Percentiles rank a stretch among this genome's conserved stretches.
Evolutionary conservation across 2,113 vertebrate species (phyloP).

Genomic region (Trochalopteron elliotii): DNA sequence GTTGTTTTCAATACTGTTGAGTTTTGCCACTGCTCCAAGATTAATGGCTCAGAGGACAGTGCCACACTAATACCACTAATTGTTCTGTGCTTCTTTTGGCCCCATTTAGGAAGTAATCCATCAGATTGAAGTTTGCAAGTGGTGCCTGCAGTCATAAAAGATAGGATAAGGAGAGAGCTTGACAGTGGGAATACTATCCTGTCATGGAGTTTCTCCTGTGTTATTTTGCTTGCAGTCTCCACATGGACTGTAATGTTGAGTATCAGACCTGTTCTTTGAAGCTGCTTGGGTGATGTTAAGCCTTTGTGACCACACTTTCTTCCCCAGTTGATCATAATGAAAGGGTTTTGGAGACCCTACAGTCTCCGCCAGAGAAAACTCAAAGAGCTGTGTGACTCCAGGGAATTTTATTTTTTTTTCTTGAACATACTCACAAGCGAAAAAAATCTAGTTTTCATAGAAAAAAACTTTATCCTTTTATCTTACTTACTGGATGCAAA

Average conservation of each 20-base stretch:
- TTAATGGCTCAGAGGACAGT: background rate
- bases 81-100: conserved; percentile 12
- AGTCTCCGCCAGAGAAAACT: background rate
- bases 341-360: background rate
- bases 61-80: conserved; percentile 4
- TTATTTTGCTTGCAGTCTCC: background rate
- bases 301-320: background rate
- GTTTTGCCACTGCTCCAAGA: background rate
- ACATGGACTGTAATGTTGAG: background rate
- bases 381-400: background rate
- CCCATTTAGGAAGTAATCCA: background rate
- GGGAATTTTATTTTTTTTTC: background rate
- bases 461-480: background rate
- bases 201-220: background rate
- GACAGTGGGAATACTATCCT: background rate
- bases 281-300: background rate
- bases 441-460: background rate
- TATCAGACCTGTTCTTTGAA: background rate
- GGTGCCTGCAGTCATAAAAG: background rate
- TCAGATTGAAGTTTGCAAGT: background rate
- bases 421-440: background rate
- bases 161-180: background rate
- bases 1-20: background rate
- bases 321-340: background rate
- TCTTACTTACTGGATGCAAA: background rate